A percentile compares a stretch with the other conserved stretches of the same genome.
Evolutionary conservation across 92 coral and sea anemone genomes (phyloP).

Genomic region (Palythoa heliodiscus): DNA sequence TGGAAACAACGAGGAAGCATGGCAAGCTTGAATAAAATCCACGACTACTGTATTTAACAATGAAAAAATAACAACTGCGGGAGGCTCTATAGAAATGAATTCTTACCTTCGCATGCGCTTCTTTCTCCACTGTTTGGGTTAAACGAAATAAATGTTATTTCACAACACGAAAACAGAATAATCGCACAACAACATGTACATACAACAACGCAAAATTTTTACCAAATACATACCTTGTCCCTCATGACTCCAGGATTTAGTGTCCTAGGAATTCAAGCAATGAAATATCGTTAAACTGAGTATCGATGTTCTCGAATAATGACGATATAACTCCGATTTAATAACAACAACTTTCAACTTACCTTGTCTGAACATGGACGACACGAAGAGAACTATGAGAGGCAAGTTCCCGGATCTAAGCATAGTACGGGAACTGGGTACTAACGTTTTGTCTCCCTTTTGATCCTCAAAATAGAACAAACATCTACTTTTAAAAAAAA

Average conservation of each 20-base stretch:
- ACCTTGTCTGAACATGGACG: slow-evolving; percentile 42
- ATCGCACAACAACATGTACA: not conserved
- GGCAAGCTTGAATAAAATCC: not conserved
- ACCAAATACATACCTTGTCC: slow-evolving; percentile 21
- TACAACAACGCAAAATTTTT: not conserved
- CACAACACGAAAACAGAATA: not conserved
- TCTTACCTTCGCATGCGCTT: slow-evolving; percentile 46
- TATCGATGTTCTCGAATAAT: slow-evolving; percentile 19
- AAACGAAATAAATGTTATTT: not conserved
- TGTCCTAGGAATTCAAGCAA: slow-evolving; percentile 10
- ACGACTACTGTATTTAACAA: not conserved
- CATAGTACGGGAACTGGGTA: slow-evolving; percentile 15
- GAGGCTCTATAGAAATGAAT: not conserved
- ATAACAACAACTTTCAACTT: not conserved
- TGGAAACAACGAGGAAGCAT: not conserved
- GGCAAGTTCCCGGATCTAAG: slow-evolving; percentile 36
- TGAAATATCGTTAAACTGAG: slow-evolving; percentile 5
- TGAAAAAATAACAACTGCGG: not conserved
- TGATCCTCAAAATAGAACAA: not conserved
- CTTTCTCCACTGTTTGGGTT: slow-evolving; percentile 29
- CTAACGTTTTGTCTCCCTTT: not conserved
- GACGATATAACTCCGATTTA: not conserved
- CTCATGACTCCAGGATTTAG: slow-evolving; percentile 46
- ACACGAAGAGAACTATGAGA: slow-evolving; percentile 26
- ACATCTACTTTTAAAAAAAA: not conserved